A percentile compares a stretch with the other conserved stretches of the same genome.
phyloP scores from a whole-genome alignment of 1,140 invertebrate species.

The Drosophila kohkoa region DNA sequence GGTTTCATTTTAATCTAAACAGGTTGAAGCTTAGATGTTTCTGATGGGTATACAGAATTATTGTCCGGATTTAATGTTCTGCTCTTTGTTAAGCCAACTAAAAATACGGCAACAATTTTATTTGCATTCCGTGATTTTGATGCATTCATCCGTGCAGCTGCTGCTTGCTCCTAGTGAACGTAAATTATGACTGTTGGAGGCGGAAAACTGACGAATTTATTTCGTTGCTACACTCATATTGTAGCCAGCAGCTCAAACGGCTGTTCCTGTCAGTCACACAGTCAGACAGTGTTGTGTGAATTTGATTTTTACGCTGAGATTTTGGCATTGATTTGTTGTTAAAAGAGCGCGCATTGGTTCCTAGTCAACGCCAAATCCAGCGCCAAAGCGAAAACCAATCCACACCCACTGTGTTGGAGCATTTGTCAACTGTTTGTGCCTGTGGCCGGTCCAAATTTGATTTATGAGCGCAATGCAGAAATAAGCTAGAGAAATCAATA shows the following conservation, averaged over 20 bases:
- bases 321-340: slow-evolving; percentile 59
- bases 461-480: slow-evolving; percentile 52
- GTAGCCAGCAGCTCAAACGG: neutral
- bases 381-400: slow-evolving; percentile 7
- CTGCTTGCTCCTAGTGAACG: slow-evolving; percentile 23
- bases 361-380: neutral
- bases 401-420: slow-evolving; percentile 34
- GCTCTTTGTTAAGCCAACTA: slow-evolving; percentile 26
- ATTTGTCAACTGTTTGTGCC: slow-evolving; percentile 60
- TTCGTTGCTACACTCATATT: neutral
- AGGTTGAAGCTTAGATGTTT: neutral
- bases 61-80: slow-evolving; percentile 3
- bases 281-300: slow-evolving; percentile 1
- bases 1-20: slow-evolving; percentile 5
- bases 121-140: slow-evolving; percentile 29
- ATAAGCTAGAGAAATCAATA: slow-evolving; percentile 46
- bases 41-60: neutral
- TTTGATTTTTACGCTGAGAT: slow-evolving; percentile 34
- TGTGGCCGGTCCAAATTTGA: slow-evolving; percentile 54
- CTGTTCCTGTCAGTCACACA: neutral
- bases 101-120: slow-evolving; percentile 33
- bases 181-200: slow-evolving; percentile 30
- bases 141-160: slow-evolving; percentile 13
- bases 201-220: slow-evolving; percentile 23
- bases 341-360: slow-evolving; percentile 22